Percentiles rank a stretch among this genome's conserved stretches.
Evolutionary conservation across 2,888 invertebrate species (phyloP).

Genomic region (Alentia gelatinosa): DNA sequence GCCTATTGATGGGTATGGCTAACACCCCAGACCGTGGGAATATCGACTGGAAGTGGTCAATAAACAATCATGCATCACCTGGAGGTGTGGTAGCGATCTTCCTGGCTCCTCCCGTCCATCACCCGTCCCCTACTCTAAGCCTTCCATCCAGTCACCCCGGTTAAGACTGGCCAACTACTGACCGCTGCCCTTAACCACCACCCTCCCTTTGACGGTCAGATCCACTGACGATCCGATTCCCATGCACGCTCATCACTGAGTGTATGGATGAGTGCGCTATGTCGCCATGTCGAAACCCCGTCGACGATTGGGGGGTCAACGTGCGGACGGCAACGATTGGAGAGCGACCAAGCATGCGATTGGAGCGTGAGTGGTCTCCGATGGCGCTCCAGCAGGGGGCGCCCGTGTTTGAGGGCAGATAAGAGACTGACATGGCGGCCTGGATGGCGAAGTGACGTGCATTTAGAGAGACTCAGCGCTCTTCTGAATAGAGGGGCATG

Average conservation of each 20-base stretch:
- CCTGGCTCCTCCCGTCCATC: background rate
- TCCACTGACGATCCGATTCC: too few species aligned
- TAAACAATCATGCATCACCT: background rate
- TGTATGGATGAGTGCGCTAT: background rate
- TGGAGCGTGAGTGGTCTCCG: slow-evolving; percentile 5
- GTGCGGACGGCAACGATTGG: background rate
- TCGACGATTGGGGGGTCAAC: background rate
- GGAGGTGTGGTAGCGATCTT: background rate
- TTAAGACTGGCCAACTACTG: background rate
- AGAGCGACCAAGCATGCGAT: background rate
- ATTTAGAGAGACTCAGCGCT: too few species aligned
- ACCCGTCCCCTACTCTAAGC: background rate
- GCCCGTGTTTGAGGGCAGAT: background rate
- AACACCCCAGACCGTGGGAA: background rate
- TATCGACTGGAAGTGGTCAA: slow-evolving; percentile 9
- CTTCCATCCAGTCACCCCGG: too few species aligned
- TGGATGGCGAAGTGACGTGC: background rate
- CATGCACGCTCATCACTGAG: background rate
- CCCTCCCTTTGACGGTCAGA: too few species aligned
- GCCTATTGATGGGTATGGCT: background rate
- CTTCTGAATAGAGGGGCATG: too few species aligned
- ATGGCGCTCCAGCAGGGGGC: background rate
- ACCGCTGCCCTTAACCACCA: background rate
- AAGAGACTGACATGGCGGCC: slow-evolving; percentile 26
- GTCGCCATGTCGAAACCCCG: background rate